Percentiles rank a stretch among this genome's conserved stretches.
Evolutionary conservation across 2,888 invertebrate species (phyloP).

Genomic region (Fabriciana adippe): DNA sequence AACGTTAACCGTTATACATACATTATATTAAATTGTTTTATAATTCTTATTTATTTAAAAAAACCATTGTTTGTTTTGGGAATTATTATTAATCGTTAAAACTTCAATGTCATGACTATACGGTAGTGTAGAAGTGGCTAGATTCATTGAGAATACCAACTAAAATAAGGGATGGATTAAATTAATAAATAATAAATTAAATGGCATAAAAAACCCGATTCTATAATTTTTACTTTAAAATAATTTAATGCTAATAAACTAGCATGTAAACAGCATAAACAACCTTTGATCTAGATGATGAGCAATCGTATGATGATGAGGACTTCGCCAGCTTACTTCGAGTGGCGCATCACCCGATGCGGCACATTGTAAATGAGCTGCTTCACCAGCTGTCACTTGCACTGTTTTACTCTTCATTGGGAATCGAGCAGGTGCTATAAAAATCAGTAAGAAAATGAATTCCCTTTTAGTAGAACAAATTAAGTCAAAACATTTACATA

Average conservation of each 20-base stretch:
- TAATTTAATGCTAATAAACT: too few species aligned
- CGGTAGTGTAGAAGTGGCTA: too few species aligned
- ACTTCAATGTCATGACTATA: too few species aligned
- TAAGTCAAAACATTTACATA: background rate
- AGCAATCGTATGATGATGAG: conserved; percentile 85
- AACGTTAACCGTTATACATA: background rate
- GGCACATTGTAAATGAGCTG: conserved; percentile 92
- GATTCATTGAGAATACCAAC: too few species aligned
- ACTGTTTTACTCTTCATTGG: conserved; percentile 91
- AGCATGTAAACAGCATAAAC: background rate
- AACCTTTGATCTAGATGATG: conserved; percentile 87
- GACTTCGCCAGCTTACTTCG: conserved; percentile 92
- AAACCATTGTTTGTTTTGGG: too few species aligned
- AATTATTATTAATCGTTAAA: too few species aligned
- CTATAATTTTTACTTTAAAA: too few species aligned
- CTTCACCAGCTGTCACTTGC: conserved; percentile 91
- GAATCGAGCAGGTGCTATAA: conserved; percentile 91
- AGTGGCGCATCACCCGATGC: conserved; percentile 94
- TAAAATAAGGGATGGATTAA: background rate
- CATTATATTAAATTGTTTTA: background rate
- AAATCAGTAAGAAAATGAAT: background rate
- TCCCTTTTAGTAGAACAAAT: background rate
- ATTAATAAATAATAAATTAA: too few species aligned
- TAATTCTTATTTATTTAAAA: background rate
- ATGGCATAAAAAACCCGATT: too few species aligned